phyloP scores from a whole-genome alignment of 2,113 vertebrate species.

The Gavia stellata region DNA sequence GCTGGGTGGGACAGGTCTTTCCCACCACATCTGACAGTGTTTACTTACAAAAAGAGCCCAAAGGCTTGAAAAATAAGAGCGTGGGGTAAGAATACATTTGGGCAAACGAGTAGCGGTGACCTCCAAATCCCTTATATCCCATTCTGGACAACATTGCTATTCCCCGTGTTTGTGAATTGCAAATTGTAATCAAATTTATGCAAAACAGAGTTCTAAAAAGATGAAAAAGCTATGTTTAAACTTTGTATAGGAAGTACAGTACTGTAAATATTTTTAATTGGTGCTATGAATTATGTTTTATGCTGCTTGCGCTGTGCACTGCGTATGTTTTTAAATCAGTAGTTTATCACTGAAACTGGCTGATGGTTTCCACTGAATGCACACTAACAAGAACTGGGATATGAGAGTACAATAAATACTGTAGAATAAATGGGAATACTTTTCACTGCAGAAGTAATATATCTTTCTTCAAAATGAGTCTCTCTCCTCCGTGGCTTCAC shows the following conservation, averaged over 20 bases:
- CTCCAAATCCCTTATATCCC: neutral
- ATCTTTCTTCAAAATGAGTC: constrained; percentile 9
- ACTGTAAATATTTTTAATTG: constrained; percentile 50
- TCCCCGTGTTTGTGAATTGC: neutral
- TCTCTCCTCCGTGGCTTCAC: neutral
- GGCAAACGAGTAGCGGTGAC: neutral
- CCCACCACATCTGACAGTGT: accelerated
- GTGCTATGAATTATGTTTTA: neutral
- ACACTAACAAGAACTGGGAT: constrained; percentile 15
- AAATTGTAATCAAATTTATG: neutral
- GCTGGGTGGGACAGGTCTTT: neutral
- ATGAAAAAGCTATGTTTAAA: neutral
- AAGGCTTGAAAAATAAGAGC: neutral
- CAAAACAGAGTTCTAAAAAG: neutral
- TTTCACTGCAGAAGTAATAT: neutral
- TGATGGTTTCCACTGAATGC: neutral
- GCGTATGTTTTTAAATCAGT: neutral
- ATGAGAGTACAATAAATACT: constrained; percentile 13
- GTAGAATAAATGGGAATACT: neutral
- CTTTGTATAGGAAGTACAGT: neutral
- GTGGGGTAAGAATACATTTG: neutral
- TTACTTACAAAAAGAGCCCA: neutral
- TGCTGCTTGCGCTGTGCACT: neutral
- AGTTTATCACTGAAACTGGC: neutral
- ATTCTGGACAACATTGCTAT: neutral